A percentile compares a stretch with the other conserved stretches of the same genome.
These are phyloP conservation scores for Lacerta agilis DNA, from an alignment of 2,797 vertebrate species.

Conservation along the genomic window DNA sequence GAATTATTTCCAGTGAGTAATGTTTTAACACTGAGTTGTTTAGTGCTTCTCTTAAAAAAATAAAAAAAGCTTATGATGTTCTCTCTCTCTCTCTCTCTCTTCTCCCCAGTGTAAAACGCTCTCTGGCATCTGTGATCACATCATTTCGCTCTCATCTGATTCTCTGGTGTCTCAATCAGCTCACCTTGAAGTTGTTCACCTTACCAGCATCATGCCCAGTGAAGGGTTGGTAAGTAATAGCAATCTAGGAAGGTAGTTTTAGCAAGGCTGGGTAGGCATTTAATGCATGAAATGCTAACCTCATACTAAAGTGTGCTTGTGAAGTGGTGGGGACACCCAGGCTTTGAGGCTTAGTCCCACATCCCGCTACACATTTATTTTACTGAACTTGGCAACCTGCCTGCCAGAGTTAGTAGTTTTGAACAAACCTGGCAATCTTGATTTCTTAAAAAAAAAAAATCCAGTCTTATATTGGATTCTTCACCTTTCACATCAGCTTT, in stretches of 20 bases:
- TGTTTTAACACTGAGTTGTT: background rate
- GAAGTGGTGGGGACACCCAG: too few species aligned
- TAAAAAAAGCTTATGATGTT: conserved; percentile 22
- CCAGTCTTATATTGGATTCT: too few species aligned
- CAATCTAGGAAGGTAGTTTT: background rate
- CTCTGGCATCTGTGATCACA: conserved; percentile 93
- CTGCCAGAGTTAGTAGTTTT: too few species aligned
- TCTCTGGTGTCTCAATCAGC: conserved; percentile 89
- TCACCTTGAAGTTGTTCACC: conserved; percentile 88
- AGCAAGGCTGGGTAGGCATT: background rate
- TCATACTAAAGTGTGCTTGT: background rate
- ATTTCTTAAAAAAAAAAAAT: too few species aligned
- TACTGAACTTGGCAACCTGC: too few species aligned
- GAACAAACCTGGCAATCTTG: too few species aligned
- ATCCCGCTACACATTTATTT: background rate
- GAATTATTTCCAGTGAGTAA: background rate
- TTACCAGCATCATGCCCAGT: conserved; percentile 88
- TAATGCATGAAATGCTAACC: background rate
- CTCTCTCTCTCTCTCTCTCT: conserved; percentile 41
- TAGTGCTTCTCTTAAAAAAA: background rate
- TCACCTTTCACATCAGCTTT: too few species aligned
- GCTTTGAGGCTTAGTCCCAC: too few species aligned
- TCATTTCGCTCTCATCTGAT: conserved; percentile 92
- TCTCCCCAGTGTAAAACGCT: conserved; percentile 88
- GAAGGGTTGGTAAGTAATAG: conserved; percentile 87